Percentiles rank a stretch among this genome's conserved stretches.
Conservation (phyloP, 2,113 vertebrate species). For the Plecotus auritus region DNA sequence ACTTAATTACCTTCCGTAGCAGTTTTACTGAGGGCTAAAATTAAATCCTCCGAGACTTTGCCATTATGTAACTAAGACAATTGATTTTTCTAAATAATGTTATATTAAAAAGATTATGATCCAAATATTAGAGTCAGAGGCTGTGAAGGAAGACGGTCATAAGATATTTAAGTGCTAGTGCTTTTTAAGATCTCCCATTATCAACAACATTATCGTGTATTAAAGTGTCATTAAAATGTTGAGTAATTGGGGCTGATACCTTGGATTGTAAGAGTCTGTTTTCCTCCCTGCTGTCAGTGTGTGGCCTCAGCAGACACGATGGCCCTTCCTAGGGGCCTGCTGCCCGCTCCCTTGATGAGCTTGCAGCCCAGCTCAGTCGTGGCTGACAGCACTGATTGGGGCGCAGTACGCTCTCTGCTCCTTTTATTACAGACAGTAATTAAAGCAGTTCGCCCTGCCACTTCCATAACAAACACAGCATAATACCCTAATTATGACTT, state of each 20-base stretch:
- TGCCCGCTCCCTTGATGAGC: conserved; percentile 85
- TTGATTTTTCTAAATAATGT: conserved; percentile 88
- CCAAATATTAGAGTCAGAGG: conserved; percentile 81
- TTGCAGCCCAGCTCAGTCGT: conserved; percentile 83
- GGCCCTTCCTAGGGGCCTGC: conserved; percentile 80
- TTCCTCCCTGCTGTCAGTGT: conserved; percentile 75
- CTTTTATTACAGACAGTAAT: conserved; percentile 99
- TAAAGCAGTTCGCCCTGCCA: conserved; percentile 96
- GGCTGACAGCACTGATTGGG: conserved; percentile 88
- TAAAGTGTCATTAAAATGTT: conserved; percentile 83
- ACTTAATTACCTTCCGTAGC: conserved; percentile 83
- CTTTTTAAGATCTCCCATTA: conserved; percentile 81
- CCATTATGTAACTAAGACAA: conserved; percentile 85
- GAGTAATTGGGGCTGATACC: conserved; percentile 84
- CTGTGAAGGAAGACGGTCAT: conserved; percentile 83
- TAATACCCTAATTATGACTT: conserved; percentile 99
- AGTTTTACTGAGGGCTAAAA: conserved; percentile 83
- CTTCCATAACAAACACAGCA: conserved; percentile 99
- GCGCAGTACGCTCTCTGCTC: conserved; percentile 92
- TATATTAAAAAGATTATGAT: conserved; percentile 85
- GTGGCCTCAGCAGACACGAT: conserved; percentile 79
- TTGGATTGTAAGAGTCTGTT: conserved; percentile 81
- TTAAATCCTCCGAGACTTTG: conserved; percentile 82
- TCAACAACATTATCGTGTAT: conserved; percentile 79
- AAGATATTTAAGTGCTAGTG: conserved; percentile 78